Conservation (phyloP, 2,113 vertebrate species). For the Triplophysa siluroides region DNA sequence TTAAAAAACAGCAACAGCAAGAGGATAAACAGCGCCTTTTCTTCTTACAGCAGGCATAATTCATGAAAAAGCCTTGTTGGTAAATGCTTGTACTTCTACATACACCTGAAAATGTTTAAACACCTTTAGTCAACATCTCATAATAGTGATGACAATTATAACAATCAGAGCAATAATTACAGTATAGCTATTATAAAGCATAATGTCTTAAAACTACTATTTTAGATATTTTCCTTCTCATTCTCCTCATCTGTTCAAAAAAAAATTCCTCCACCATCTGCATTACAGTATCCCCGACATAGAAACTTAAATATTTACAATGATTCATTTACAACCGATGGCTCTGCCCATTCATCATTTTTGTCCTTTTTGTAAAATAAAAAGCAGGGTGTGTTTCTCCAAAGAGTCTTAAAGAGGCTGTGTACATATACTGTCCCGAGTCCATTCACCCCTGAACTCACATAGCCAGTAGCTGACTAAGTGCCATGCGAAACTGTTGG, state of each 20-base stretch:
- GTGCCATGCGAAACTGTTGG: conserved; percentile 89
- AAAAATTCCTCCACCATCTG: conserved; percentile 45
- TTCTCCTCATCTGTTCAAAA: conserved; percentile 50
- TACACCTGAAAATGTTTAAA: conserved; percentile 63
- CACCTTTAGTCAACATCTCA: conserved; percentile 63
- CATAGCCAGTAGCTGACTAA: conserved; percentile 87
- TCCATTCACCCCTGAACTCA: conserved; percentile 60
- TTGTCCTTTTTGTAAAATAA: conserved; percentile 56
- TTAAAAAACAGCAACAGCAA: conserved; percentile 24
- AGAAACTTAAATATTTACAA: conserved; percentile 81
- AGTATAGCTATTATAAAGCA: conserved; percentile 62
- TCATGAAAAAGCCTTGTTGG: conserved; percentile 43
- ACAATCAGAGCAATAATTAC: conserved; percentile 69
- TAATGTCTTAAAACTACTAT: conserved; percentile 66
- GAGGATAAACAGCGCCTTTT: conserved; percentile 32
- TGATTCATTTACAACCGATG: conserved; percentile 72
- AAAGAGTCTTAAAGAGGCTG: conserved; percentile 21
- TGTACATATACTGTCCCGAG: conserved; percentile 8
- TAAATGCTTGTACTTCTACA: conserved; percentile 61
- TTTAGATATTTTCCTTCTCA: conserved; percentile 55
- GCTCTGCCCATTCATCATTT: conserved; percentile 65
- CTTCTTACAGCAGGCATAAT: conserved; percentile 34
- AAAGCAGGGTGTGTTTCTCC: conserved; percentile 52
- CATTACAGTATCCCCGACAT: conserved; percentile 38
- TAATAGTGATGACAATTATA: conserved; percentile 58